Evolutionary conservation across 2,888 invertebrate species (phyloP).

Genomic region (Agonopterix arenella): DNA sequence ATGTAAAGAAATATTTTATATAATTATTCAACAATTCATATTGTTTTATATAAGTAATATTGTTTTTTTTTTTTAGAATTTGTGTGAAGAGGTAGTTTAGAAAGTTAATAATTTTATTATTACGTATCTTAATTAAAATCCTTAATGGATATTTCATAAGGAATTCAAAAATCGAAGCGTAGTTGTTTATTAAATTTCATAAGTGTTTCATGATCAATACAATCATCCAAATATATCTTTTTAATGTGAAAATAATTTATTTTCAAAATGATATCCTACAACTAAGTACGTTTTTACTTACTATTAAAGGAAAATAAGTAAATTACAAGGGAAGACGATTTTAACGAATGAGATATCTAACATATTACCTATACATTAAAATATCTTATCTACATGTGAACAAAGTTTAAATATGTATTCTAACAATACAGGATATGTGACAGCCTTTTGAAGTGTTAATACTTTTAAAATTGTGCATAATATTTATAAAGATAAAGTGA

Average conservation of each 20-base stretch:
- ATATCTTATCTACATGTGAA: conserved; percentile 17
- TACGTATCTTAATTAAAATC: conserved; percentile 43
- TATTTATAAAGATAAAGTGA: conserved; percentile 20
- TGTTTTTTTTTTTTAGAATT: conserved; percentile 25
- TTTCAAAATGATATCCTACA: neutral
- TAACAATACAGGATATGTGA: conserved; percentile 22
- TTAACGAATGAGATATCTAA: conserved; percentile 7
- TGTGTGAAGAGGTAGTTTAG: conserved; percentile 50
- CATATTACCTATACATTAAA: neutral
- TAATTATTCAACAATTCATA: neutral
- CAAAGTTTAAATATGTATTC: conserved; percentile 15
- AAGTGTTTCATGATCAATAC: conserved; percentile 23
- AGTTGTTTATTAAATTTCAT: conserved; percentile 25
- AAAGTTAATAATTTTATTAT: conserved; percentile 20
- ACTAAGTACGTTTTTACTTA: conserved; percentile 1
- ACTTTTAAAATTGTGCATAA: conserved; percentile 44
- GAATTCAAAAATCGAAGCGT: conserved; percentile 57
- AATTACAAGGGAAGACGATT: conserved; percentile 27
- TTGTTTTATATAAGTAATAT: conserved; percentile 5
- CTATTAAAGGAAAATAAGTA: conserved; percentile 10
- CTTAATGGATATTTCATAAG: conserved; percentile 57
- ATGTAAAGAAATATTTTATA: neutral
- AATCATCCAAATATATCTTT: neutral
- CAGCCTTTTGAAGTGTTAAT: conserved; percentile 43
- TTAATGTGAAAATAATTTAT: neutral